phyloP scores from a whole-genome alignment of 2,113 vertebrate genomes.

The Pterophyllum scalare region DNA sequence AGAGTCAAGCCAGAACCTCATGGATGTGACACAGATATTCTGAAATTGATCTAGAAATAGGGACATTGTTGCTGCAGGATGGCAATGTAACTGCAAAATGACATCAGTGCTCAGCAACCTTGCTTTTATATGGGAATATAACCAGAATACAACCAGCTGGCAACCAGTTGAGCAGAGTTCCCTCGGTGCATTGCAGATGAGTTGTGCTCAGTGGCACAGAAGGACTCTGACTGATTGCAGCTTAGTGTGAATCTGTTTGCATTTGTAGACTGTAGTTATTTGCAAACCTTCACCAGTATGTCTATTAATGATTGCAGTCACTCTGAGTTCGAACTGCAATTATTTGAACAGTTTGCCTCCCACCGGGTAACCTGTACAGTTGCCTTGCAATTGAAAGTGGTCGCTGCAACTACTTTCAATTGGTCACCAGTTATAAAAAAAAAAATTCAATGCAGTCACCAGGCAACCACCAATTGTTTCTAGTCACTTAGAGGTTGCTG shows the following conservation, averaged over 20 bases:
- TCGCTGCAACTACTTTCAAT: not conserved
- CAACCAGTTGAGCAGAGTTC: not conserved
- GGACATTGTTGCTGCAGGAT: not conserved
- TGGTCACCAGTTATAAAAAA: not conserved
- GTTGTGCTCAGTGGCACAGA: not conserved
- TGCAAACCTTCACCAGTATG: too few relatives aligned
- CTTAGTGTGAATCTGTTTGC: not conserved
- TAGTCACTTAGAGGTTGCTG: not conserved
- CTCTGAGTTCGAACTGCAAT: too few relatives aligned
- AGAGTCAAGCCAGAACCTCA: fast-evolving
- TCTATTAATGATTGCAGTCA: too few relatives aligned
- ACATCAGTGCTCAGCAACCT: not conserved
- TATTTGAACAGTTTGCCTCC: too few relatives aligned
- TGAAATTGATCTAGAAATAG: not conserved
- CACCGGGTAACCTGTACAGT: not conserved
- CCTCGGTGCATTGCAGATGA: not conserved
- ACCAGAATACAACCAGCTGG: not conserved
- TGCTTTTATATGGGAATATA: not conserved
- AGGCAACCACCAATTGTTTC: not conserved
- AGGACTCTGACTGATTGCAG: too few relatives aligned
- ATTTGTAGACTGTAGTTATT: too few relatives aligned
- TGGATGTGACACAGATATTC: not conserved
- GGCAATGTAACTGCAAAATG: not conserved
- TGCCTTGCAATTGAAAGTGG: not conserved
- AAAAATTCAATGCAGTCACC: too few relatives aligned